Evolutionary conservation across 64 coral and sea anemone genomes (phyloP).

Genomic region (Pocillopora damicornis): DNA sequence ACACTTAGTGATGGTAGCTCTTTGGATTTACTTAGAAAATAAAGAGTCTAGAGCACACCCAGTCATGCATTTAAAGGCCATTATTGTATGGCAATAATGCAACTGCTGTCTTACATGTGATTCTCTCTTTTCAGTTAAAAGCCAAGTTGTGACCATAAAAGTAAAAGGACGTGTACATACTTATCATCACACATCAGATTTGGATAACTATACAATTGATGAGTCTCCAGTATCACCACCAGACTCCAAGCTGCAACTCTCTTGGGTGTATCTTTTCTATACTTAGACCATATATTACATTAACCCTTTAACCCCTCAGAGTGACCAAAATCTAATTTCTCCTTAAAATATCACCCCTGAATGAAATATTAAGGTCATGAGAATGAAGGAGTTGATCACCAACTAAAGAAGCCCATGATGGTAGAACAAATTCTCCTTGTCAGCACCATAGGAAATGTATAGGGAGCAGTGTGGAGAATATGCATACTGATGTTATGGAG

Average conservation of each 20-base stretch:
- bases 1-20: too few species aligned
- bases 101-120: not conserved
- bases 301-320: too few species aligned
- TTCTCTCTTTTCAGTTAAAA: constrained; percentile 33
- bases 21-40: not conserved
- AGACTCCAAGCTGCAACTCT: constrained; percentile 55
- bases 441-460: too few species aligned
- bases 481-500: too few species aligned
- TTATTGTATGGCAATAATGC: not conserved
- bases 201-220: constrained; percentile 33
- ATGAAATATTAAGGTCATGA: too few species aligned
- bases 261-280: constrained; percentile 87
- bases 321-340: too few species aligned
- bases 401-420: too few species aligned
- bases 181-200: constrained; percentile 69
- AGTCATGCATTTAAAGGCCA: constrained; percentile 16
- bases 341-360: too few species aligned
- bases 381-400: too few species aligned
- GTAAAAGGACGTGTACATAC: constrained; percentile 72
- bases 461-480: too few species aligned
- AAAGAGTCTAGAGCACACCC: not conserved
- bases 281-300: not conserved
- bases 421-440: too few species aligned
- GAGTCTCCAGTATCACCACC: constrained; percentile 51
- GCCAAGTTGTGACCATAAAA: constrained; percentile 59